Base-by-base conservation (phyloP, 2,888 invertebrate genomes). In the Agrochola litura region DNA sequence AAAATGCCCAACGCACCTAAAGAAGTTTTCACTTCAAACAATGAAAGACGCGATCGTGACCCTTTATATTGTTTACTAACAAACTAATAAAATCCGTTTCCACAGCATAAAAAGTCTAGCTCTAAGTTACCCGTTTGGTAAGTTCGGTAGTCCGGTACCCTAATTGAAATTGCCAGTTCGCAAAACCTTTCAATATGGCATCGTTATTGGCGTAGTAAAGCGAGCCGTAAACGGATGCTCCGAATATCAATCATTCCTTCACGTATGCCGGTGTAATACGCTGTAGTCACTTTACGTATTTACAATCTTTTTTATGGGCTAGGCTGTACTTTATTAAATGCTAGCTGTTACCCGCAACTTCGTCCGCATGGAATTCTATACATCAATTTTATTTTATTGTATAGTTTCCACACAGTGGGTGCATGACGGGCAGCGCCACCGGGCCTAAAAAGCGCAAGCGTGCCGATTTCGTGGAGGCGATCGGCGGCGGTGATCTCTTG, bases 121-220 rank as follows among this genome's bases (percentile, higher is more conserved):
- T 46, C 12, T 4, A 65, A 65, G 41, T 30, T n/a, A 49, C 60
- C 30, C 12, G 58, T 46, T 56, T 56, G 49, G 30, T 14, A 74
- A 58, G 49, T n/a, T 52, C 30, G 46, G 41, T 41, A 46, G n/a
- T 3, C 19, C 14, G 14, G 30, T 52, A n/a, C 12, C 70, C 43
- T 73, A 65, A 77, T 73, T 85, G 78, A 58, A 58, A 82, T 54
- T 78, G 60, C 67, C 5, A 61, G 71, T 56, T 68, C 74, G 46
- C 77, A 79, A 77, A 85, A 78, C 68, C 72, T 77, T 80, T 71
- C 70, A 80, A 74, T 80, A 79, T 58, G 30, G 25, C 30, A 41
- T 63, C 71, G 56, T 78, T 78, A 82, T 76, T 83, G 76, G 54
- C 66, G 52, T 61, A 46, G 56, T 85, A 82, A 85, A 63, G 12